Evolutionary conservation across 2,113 vertebrate species (phyloP).

Genomic region (Pogona vitticeps): DNA sequence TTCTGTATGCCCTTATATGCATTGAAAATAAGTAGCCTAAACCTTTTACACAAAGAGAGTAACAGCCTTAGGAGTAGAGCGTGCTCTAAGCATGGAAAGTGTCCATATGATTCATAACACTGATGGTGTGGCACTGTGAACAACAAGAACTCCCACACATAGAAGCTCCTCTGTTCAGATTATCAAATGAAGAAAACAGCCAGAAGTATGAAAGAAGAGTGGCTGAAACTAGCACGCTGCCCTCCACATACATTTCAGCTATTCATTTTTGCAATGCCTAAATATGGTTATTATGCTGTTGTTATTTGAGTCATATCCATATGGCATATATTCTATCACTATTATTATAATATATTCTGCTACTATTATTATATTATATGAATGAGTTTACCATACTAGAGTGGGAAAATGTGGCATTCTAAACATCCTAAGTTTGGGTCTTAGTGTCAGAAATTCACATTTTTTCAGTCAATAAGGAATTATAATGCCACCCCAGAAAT

Average conservation of each 20-base stretch:
- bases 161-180: neutral
- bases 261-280: neutral
- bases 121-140: too few species aligned
- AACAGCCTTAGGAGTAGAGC: neutral
- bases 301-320: neutral
- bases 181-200: neutral
- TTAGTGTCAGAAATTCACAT: conserved; percentile 52
- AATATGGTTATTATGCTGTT: neutral
- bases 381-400: conserved; percentile 18
- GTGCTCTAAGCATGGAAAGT: neutral
- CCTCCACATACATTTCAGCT: neutral
- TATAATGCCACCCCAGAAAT: conserved; percentile 44
- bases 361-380: neutral
- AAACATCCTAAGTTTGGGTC: conserved; percentile 37
- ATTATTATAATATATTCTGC: too few species aligned
- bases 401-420: neutral
- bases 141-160: too few species aligned
- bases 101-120: too few species aligned
- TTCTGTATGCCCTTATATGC: too few species aligned
- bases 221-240: neutral
- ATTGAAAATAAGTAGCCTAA: neutral
- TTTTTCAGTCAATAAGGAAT: conserved; percentile 55
- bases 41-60: neutral
- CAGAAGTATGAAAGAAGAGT: neutral
- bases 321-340: neutral